These are phyloP conservation scores for Hoplodrina blanda DNA, from an alignment of 2,888 invertebrate species.

Conservation along the genomic window DNA sequence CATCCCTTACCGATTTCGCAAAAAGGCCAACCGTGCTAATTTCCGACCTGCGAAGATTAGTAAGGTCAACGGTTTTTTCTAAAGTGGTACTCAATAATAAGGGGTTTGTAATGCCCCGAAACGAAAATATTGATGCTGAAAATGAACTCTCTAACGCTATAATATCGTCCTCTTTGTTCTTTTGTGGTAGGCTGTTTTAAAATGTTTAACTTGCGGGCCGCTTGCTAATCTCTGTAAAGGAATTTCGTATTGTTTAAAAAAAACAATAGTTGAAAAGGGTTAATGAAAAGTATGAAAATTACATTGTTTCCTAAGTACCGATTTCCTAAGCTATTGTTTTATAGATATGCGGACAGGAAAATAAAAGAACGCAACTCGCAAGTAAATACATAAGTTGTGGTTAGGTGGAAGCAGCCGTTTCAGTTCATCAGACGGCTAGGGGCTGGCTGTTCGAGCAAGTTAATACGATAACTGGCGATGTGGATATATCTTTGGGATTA, in stretches of 20 bases:
- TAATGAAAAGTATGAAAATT: not conserved
- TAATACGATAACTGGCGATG: not conserved
- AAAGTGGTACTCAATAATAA: slow-evolving; percentile 23
- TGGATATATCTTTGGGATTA: slow-evolving; percentile 7
- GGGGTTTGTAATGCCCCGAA: slow-evolving; percentile 11
- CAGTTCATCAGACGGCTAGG: not conserved
- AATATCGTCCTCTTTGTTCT: not conserved
- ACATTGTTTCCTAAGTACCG: not conserved
- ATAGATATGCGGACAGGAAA: too few species aligned
- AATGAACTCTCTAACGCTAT: slow-evolving; percentile 2
- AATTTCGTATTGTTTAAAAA: slow-evolving; percentile 1
- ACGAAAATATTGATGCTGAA: slow-evolving; percentile 15
- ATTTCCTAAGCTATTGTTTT: too few species aligned
- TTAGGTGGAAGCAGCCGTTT: not conserved
- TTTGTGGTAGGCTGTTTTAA: not conserved
- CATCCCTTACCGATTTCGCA: slow-evolving; percentile 39
- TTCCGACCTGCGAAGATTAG: slow-evolving; percentile 51
- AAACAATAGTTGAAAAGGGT: not conserved
- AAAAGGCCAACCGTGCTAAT: slow-evolving; percentile 54
- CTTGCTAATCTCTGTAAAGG: not conserved
- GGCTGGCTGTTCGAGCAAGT: not conserved
- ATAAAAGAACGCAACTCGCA: too few species aligned
- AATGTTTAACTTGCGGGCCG: slow-evolving; percentile 5
- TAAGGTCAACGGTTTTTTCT: slow-evolving; percentile 39
- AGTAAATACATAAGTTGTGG: not conserved